Evolutionary conservation across 1,140 invertebrate species (phyloP), one percentile per base, ranked within the genome.

Genomic region (Ylistrum balloti): DNA sequence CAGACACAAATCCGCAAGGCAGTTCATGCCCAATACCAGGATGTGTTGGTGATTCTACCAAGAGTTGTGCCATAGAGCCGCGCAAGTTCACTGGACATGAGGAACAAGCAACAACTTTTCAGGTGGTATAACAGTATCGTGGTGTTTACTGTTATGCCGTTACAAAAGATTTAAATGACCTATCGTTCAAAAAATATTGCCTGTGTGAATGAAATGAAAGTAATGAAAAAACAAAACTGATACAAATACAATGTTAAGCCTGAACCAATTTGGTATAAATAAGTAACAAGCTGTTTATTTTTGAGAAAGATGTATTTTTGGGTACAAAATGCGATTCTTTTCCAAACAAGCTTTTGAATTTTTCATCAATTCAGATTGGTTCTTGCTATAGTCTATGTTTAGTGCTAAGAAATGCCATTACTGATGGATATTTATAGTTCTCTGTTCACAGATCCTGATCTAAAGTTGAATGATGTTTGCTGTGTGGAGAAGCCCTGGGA

Each of bases 51-150:
- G 56, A 74, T 74, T 74, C 56, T 74, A 17, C 5, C 0, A 9
- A 74, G 56, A 28, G 28, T 5, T 5, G n/a, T 28, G 56, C 56
- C n/a, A n/a, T 0, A 74, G 56, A 28, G 28, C 22, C 22, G n/a
- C 13, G 56, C 56, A 2, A 74, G 17, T 28, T 74, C 56, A 17
- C n/a, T n/a, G 1, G 41, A 74, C 9, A n/a, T 74, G 20, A 13
- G 15, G 56, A 74, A 22, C 56, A 74, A 5, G 22, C 56, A 74
- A 74, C 56, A 11, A 74, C 56, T 28, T 45, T 74, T 74, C 56
- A 74, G 56, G 56, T 74, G 56, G 56, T 74, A 74, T 74, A 74
- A 74, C 56, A 74, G 56, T 74, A 74, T 74, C 56, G 13, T 45
- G 11, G 28, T 74, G 56, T 74, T 74, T 74, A 74, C 56, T 74